Conservation (phyloP, 2,888 invertebrate genomes). For the Eupeodes latifasciatus region DNA sequence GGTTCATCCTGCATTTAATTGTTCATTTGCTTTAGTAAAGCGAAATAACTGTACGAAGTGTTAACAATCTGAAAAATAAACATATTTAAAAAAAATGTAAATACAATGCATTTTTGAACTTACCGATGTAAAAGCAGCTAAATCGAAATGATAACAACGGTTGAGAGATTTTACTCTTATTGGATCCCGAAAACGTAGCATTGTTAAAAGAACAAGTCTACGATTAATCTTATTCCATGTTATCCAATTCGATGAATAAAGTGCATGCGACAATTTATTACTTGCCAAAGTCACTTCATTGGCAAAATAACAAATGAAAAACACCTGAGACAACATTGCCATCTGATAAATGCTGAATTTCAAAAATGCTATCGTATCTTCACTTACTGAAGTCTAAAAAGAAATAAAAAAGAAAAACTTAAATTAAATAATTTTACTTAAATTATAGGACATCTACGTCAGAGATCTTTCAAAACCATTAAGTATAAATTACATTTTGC, state of each 20-base stretch:
- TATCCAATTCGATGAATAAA: constrained; percentile 79
- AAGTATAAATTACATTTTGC: too few species aligned
- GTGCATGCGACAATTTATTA: constrained; percentile 74
- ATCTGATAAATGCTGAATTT: constrained; percentile 77
- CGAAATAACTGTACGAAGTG: constrained; percentile 80
- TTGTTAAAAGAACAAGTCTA: constrained; percentile 77
- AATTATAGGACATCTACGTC: too few species aligned
- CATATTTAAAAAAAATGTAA: constrained; percentile 39
- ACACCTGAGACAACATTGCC: constrained; percentile 79
- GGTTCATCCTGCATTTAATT: constrained; percentile 58
- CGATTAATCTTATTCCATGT: constrained; percentile 76
- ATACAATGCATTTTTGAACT: constrained; percentile 49
- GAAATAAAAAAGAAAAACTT: neutral
- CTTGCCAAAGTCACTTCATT: constrained; percentile 78
- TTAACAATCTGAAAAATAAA: constrained; percentile 79
- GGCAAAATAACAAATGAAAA: constrained; percentile 79
- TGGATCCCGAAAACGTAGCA: constrained; percentile 76
- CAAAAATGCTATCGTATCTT: constrained; percentile 54
- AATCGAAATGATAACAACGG: constrained; percentile 78
- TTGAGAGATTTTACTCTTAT: constrained; percentile 78
- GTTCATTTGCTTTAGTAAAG: constrained; percentile 79
- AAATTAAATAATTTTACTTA: neutral
- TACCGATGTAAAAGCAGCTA: constrained; percentile 80
- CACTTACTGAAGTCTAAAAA: constrained; percentile 72
- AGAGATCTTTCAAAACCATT: too few species aligned